Evolutionary conservation across 2,797 vertebrate species (phyloP).

Genomic region (Leptatherina wallacei): DNA sequence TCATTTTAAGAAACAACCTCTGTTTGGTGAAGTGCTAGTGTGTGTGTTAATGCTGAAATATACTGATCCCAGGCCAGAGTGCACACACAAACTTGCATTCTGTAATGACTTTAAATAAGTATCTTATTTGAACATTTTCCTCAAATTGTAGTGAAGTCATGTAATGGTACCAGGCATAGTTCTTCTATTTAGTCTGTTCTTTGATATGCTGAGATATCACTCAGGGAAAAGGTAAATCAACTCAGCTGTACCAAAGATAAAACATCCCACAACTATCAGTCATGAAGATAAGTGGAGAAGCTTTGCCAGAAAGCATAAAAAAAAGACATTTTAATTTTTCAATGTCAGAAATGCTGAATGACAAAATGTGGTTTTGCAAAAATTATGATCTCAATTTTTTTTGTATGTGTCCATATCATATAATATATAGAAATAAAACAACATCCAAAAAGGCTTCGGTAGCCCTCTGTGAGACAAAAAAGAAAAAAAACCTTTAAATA

Average conservation of each 20-base stretch:
- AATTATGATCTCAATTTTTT: background rate
- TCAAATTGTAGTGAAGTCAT: slow-evolving; percentile 36
- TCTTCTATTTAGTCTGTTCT: slow-evolving; percentile 73
- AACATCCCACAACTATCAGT: slow-evolving; percentile 63
- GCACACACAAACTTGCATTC: slow-evolving; percentile 44
- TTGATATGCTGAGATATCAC: slow-evolving; percentile 62
- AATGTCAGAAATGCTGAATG: slow-evolving; percentile 29
- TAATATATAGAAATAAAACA: too few species aligned
- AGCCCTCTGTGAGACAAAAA: background rate
- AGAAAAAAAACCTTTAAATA: background rate
- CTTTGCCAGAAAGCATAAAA: slow-evolving; percentile 38
- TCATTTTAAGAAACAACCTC: slow-evolving; percentile 61
- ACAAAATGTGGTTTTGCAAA: slow-evolving; percentile 24
- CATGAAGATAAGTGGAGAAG: slow-evolving; percentile 38
- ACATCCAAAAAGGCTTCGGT: too few species aligned
- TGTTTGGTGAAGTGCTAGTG: slow-evolving; percentile 39
- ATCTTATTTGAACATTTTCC: slow-evolving; percentile 47
- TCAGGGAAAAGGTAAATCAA: slow-evolving; percentile 66
- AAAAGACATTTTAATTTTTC: slow-evolving; percentile 37
- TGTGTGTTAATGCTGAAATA: slow-evolving; percentile 27
- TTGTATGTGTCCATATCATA: too few species aligned
- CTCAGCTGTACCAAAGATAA: slow-evolving; percentile 62
- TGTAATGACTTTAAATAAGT: slow-evolving; percentile 30
- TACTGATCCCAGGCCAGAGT: slow-evolving; percentile 19
- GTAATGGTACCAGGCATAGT: slow-evolving; percentile 38